These are phyloP conservation scores for Phataginus tricuspis DNA, from an alignment of 2,797 vertebrate species.

Conservation along the genomic window DNA sequence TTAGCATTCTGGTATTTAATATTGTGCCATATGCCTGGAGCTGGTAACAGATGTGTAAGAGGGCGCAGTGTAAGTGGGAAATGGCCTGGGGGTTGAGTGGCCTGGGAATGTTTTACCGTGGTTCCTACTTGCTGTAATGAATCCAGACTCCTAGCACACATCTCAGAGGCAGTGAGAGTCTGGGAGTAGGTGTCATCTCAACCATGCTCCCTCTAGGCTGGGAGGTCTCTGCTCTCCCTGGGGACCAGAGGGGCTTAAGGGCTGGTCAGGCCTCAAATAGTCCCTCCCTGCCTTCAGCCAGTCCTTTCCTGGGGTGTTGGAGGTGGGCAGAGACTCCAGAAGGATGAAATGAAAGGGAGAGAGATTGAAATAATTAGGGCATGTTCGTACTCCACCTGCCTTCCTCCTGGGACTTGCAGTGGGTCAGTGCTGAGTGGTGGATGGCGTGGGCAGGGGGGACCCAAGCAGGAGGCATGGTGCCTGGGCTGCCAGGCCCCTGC, in stretches of 20 bases:
- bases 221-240: neutral
- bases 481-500: neutral
- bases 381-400: neutral
- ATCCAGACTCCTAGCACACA: neutral
- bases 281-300: neutral
- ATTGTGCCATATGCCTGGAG: neutral
- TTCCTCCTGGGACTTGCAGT: neutral
- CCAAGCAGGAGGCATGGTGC: neutral
- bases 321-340: neutral
- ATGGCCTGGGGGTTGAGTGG: too few species aligned
- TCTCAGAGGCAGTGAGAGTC: neutral
- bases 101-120: neutral
- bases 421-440: neutral
- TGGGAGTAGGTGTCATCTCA: neutral
- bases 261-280: neutral
- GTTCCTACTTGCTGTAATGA: neutral
- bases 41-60: neutral
- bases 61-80: neutral
- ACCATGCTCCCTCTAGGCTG: neutral
- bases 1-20: neutral
- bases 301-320: neutral
- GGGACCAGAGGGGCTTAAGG: neutral
- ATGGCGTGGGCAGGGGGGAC: neutral
- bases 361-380: neutral
- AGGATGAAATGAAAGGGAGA: neutral